Percentiles rank a stretch among this genome's conserved stretches.
Evolutionary conservation across 2,888 invertebrate species (phyloP).

Genomic region (Cantharis nigra): DNA sequence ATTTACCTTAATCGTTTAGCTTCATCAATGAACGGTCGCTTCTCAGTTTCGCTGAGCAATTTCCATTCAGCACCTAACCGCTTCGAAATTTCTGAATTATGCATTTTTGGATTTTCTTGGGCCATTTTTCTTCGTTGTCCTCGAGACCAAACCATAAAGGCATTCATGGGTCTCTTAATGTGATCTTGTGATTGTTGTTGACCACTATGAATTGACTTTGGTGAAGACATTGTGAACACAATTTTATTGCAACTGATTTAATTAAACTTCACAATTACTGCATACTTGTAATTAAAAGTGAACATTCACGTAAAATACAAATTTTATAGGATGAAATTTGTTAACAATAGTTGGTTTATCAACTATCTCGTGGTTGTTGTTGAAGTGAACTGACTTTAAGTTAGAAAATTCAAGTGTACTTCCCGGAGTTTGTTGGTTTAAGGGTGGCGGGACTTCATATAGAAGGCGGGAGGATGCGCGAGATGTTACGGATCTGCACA

Average conservation of each 20-base stretch:
- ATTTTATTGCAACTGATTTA: neutral
- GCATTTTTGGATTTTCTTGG: constrained; percentile 93
- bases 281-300: neutral
- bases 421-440: constrained; percentile 37
- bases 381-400: constrained; percentile 38
- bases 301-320: constrained; percentile 4
- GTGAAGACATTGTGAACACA: constrained; percentile 36
- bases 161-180: constrained; percentile 81
- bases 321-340: constrained; percentile 2
- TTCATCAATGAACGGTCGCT: constrained; percentile 88
- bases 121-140: constrained; percentile 90
- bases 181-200: constrained; percentile 62
- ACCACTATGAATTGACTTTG: constrained; percentile 43
- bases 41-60: constrained; percentile 81
- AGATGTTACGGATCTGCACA: constrained; percentile 24
- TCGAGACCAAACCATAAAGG: constrained; percentile 89
- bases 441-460: constrained; percentile 29
- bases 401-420: constrained; percentile 31
- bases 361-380: constrained; percentile 38
- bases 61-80: constrained; percentile 89
- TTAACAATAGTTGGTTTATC: constrained; percentile 10
- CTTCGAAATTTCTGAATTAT: constrained; percentile 90
- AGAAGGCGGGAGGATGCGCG: constrained; percentile 33
- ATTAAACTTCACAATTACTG: constrained; percentile 1
- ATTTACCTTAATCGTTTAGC: constrained; percentile 83